Evolutionary conservation across 2,113 vertebrate species (phyloP).

Genomic region (Columba janthina): DNA sequence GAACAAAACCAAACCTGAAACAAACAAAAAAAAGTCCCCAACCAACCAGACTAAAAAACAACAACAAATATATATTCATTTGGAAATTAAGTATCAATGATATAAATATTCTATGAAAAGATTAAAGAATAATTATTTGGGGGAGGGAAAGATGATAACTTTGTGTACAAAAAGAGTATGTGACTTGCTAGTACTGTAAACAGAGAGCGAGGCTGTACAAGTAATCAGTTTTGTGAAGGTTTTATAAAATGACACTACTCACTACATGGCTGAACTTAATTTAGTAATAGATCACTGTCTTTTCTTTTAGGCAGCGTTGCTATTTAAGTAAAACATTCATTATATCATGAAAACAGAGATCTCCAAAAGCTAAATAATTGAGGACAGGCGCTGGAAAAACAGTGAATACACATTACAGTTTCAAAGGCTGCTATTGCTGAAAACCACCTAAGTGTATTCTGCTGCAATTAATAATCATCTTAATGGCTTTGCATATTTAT

Average conservation of each 20-base stretch:
- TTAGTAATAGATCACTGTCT: constrained; percentile 37
- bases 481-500: constrained; percentile 65
- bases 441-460: constrained; percentile 49
- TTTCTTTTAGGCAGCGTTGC: background rate
- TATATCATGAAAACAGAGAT: constrained; percentile 46
- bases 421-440: constrained; percentile 15
- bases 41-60: too few species aligned
- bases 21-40: too few species aligned
- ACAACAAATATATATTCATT: background rate
- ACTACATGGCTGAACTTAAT: background rate
- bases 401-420: constrained; percentile 1
- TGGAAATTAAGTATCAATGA: background rate
- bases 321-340: constrained; percentile 29
- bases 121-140: background rate
- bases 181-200: background rate
- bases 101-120: background rate
- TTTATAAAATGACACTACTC: background rate
- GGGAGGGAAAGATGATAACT: background rate
- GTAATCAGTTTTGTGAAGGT: background rate
- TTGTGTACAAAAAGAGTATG: background rate
- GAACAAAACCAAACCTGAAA: too few species aligned
- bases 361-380: constrained; percentile 37
- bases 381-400: background rate
- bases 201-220: background rate
- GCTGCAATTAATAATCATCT: constrained; percentile 59